Evolutionary conservation across 2,113 vertebrate species (phyloP).

Genomic region (Poeciliopsis turrubarensis): DNA sequence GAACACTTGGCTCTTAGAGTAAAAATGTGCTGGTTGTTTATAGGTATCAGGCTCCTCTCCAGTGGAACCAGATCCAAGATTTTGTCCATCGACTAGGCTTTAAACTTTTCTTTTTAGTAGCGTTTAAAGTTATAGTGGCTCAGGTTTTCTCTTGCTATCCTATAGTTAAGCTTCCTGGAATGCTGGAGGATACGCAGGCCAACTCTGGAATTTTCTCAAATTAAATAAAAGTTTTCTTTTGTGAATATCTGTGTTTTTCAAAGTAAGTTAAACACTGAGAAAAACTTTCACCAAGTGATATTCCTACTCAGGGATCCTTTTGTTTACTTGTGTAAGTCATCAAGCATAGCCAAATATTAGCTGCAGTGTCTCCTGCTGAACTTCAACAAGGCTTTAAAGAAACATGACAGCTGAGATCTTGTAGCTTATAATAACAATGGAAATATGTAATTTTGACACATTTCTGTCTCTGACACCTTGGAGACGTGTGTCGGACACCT

Average conservation of each 20-base stretch:
- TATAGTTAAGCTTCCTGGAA: too few species aligned
- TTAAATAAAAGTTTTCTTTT: too few species aligned
- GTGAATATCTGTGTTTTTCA: too few species aligned
- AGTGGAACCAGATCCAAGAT: too few species aligned
- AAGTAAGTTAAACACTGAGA: too few species aligned
- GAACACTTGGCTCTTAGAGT: background rate
- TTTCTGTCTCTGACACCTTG: background rate
- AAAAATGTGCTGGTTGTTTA: too few species aligned
- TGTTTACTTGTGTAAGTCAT: too few species aligned
- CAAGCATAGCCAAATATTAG: background rate
- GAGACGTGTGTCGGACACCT: background rate
- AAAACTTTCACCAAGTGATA: too few species aligned
- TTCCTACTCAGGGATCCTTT: too few species aligned
- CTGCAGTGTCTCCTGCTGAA: background rate
- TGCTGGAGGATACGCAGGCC: too few species aligned
- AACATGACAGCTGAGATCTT: background rate
- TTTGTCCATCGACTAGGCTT: background rate
- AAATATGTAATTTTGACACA: background rate
- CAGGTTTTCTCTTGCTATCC: background rate
- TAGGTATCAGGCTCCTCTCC: too few species aligned
- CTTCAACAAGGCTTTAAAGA: background rate
- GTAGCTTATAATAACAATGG: background rate
- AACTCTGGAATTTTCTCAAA: too few species aligned
- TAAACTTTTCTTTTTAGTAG: background rate
- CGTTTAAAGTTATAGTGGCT: background rate